These are phyloP conservation scores for Hemichromis elongatus DNA, from an alignment of 2,113 vertebrate genomes.

Conservation along the genomic window DNA sequence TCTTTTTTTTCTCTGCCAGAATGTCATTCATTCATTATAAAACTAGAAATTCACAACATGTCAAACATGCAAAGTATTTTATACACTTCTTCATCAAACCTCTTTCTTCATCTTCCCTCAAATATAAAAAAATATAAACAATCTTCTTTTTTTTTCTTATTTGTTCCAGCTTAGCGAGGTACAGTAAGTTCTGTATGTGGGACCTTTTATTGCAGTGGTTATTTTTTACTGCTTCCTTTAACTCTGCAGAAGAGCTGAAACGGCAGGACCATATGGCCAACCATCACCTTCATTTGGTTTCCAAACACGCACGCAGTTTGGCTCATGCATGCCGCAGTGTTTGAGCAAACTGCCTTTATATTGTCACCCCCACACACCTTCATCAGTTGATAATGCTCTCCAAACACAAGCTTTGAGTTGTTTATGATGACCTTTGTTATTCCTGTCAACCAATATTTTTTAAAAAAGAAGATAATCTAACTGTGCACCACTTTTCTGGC, in stretches of 20 bases:
- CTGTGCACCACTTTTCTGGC: background rate
- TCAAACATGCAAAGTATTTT: background rate
- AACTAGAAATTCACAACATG: background rate
- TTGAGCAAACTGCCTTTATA: background rate
- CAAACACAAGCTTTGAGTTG: slow-evolving; percentile 14
- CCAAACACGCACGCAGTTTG: background rate
- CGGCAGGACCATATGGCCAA: background rate
- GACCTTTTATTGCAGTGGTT: background rate
- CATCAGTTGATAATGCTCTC: background rate
- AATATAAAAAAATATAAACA: background rate
- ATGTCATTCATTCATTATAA: background rate
- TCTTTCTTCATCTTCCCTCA: background rate
- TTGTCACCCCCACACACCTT: background rate
- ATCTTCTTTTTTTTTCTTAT: background rate
- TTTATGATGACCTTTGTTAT: background rate
- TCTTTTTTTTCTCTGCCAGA: background rate
- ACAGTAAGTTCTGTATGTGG: background rate
- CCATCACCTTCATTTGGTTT: background rate
- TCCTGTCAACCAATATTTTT: slow-evolving; percentile 10
- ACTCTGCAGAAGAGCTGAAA: background rate
- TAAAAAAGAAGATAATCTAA: slow-evolving; percentile 19
- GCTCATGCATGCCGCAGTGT: background rate
- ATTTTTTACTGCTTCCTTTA: background rate
- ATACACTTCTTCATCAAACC: background rate
- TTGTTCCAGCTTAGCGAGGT: background rate